phyloP scores from a whole-genome alignment of 1,140 invertebrate genomes.

The Heliconius himera region DNA sequence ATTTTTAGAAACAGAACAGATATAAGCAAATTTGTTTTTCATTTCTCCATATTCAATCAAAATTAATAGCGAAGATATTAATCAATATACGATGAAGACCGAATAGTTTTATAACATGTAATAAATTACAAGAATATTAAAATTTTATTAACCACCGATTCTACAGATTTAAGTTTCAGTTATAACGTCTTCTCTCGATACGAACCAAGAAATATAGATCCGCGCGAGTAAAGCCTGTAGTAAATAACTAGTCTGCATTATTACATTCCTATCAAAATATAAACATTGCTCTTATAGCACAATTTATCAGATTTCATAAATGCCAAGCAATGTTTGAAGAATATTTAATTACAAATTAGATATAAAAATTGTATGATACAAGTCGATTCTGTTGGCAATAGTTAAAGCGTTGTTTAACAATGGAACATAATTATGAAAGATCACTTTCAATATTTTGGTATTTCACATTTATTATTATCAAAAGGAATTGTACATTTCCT shows the following conservation, averaged over 20 bases:
- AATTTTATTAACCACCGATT: constrained; percentile 43
- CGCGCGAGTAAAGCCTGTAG: constrained; percentile 76
- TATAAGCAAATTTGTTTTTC: no score
- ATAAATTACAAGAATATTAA: not conserved
- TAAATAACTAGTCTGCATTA: constrained; percentile 78
- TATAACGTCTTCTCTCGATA: constrained; percentile 78
- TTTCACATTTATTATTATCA: no score
- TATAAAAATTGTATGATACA: not conserved
- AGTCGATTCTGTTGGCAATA: no score
- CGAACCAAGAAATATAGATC: constrained; percentile 79
- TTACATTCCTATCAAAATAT: constrained; percentile 66
- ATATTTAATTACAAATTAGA: not conserved
- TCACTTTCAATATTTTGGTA: no score
- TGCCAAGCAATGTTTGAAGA: not conserved
- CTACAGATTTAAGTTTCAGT: constrained; percentile 72
- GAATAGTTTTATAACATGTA: no score
- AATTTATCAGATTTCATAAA: not conserved
- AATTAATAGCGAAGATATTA: no score
- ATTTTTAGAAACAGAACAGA: no score
- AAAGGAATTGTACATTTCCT: no score
- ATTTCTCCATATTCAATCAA: no score
- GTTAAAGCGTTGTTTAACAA: no score
- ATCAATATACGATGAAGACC: no score
- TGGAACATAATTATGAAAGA: no score
- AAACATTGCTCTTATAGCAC: constrained; percentile 26